Conservation (phyloP, 1,140 invertebrate genomes). For the Drosophila micromelanica region DNA sequence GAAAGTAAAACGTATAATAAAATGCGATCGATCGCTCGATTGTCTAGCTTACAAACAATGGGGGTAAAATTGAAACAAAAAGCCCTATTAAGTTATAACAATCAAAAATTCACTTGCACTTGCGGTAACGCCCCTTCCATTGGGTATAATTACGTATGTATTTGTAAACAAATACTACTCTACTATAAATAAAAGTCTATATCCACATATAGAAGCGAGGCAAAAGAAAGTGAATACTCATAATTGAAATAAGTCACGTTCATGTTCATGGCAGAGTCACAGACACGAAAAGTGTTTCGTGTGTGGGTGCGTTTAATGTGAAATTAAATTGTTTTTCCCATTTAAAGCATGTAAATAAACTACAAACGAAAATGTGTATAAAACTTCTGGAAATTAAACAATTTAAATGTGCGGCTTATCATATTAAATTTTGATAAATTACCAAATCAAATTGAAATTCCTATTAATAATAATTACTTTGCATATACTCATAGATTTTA, state of each 20-base stretch:
- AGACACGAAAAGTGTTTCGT: conserved; percentile 17
- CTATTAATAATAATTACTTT: conserved; percentile 10
- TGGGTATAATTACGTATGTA: conserved; percentile 26
- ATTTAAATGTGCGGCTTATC: background rate
- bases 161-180: conserved; percentile 5
- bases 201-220: conserved; percentile 9
- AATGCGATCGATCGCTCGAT: conserved; percentile 62
- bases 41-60: conserved; percentile 15
- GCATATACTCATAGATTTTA: background rate
- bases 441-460: background rate
- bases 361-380: background rate
- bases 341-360: conserved; percentile 3
- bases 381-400: background rate
- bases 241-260: conserved; percentile 67
- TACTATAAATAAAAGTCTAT: conserved; percentile 9
- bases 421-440: background rate
- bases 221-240: conserved; percentile 66
- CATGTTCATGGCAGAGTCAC: conserved; percentile 39
- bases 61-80: too few species aligned
- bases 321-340: conserved; percentile 27
- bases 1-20: conserved; percentile 54
- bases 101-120: conserved; percentile 44
- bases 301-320: conserved; percentile 36
- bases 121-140: conserved; percentile 25
- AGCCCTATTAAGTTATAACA: conserved; percentile 7